Evolutionary conservation across 2,888 invertebrate species (phyloP).

Genomic region (Hydraecia micacea): DNA sequence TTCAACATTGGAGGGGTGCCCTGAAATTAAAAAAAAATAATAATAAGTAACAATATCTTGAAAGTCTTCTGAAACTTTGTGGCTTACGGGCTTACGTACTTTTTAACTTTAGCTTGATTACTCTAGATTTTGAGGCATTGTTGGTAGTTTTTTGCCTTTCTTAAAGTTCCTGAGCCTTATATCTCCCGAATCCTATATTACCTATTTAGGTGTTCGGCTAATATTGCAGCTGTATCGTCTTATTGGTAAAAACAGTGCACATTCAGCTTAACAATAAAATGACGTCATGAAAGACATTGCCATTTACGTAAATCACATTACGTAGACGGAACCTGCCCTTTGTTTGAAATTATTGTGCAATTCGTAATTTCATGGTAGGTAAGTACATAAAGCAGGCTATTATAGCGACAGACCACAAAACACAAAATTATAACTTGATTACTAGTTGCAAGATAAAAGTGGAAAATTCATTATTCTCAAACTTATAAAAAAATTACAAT

Average conservation of each 20-base stretch:
- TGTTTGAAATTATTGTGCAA: conserved; percentile 17
- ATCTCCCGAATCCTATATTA: not conserved
- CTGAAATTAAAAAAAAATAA: conserved; percentile 71
- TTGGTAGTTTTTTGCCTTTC: not conserved
- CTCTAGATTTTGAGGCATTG: not conserved
- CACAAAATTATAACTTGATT: not conserved
- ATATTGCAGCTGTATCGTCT: not conserved
- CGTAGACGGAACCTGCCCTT: not conserved
- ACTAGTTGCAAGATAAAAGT: not conserved
- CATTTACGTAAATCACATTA: not conserved
- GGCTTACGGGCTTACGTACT: no score
- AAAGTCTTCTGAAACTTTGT: not conserved
- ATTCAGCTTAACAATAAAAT: conserved; percentile 14
- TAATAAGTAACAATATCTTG: not conserved
- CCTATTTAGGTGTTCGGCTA: not conserved
- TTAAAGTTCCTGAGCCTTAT: not conserved
- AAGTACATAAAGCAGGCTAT: not conserved
- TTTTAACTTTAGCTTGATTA: not conserved
- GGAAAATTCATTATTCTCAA: not conserved
- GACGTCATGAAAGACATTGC: conserved; percentile 13
- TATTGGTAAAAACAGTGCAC: not conserved
- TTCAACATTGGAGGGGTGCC: conserved; percentile 82
- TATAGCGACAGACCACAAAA: not conserved
- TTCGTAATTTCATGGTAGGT: not conserved
- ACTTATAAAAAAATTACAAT: not conserved